Percentiles rank a stretch among this genome's conserved stretches.
These are phyloP conservation scores for Pangasius mekongensis DNA, from an alignment of 2,797 vertebrate genomes.

Conservation along the genomic window DNA sequence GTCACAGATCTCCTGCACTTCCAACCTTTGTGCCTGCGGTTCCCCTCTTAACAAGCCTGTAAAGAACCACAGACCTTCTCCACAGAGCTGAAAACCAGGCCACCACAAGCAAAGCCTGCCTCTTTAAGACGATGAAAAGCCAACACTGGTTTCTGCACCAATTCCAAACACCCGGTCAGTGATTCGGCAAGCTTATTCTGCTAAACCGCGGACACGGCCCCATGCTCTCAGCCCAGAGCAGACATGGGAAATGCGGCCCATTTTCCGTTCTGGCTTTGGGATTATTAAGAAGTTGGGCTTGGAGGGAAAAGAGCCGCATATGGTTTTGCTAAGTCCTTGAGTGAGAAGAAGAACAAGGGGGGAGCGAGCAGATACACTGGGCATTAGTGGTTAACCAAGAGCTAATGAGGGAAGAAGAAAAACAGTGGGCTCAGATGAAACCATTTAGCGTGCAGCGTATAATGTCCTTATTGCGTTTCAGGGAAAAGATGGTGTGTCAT, in stretches of 20 bases:
- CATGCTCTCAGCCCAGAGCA: slow-evolving; percentile 66
- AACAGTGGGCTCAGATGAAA: slow-evolving; percentile 77
- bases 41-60: slow-evolving; percentile 57
- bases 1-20: slow-evolving; percentile 32
- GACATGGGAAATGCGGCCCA: slow-evolving; percentile 67
- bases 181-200: slow-evolving; percentile 65
- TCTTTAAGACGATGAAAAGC: slow-evolving; percentile 63
- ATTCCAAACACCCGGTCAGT: slow-evolving; percentile 68
- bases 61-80: slow-evolving; percentile 52
- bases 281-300: slow-evolving; percentile 67
- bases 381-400: slow-evolving; percentile 81
- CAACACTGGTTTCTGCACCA: slow-evolving; percentile 61
- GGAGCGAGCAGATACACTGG: slow-evolving; percentile 72
- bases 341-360: slow-evolving; percentile 42
- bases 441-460: slow-evolving; percentile 69
- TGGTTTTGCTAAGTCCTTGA: slow-evolving; percentile 74
- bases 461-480: slow-evolving; percentile 68
- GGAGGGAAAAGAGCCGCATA: slow-evolving; percentile 65
- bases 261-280: slow-evolving; percentile 71
- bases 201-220: slow-evolving; percentile 68
- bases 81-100: slow-evolving; percentile 43
- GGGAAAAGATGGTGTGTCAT: slow-evolving; percentile 68
- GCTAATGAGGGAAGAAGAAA: slow-evolving; percentile 80
- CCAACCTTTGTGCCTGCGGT: slow-evolving; percentile 51
- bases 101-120: slow-evolving; percentile 57